Conservation (phyloP, 1,140 invertebrate genomes). For the Neuroterus valhalla region DNA sequence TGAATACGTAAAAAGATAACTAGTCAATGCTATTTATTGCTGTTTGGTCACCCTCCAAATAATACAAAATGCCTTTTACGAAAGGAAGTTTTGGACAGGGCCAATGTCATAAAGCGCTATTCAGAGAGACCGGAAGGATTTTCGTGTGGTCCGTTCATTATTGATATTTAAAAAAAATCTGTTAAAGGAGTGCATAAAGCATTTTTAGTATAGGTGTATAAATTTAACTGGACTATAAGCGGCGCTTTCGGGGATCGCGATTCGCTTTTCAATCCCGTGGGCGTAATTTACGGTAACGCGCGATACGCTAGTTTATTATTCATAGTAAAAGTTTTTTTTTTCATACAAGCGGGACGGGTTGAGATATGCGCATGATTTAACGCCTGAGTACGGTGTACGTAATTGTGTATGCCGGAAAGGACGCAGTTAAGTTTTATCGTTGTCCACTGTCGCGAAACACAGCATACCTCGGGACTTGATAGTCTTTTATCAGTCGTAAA, state of each 20-base stretch:
- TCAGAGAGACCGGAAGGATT: too few relatives aligned
- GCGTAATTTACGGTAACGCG: conserved; percentile 39
- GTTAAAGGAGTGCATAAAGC: conserved; percentile 5
- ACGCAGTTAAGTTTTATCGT: conserved; percentile 31
- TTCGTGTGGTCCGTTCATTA: not conserved
- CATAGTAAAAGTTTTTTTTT: conserved; percentile 27
- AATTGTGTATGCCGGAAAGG: conserved; percentile 29
- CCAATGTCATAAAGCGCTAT: not conserved
- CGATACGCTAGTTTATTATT: conserved; percentile 30
- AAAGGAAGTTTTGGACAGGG: too few relatives aligned
- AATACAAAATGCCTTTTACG: too few relatives aligned
- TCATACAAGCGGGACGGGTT: not conserved
- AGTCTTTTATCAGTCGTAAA: conserved; percentile 21
- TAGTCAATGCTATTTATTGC: too few relatives aligned
- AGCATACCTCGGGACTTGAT: conserved; percentile 18
- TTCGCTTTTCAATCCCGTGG: conserved; percentile 16
- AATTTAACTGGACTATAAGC: conserved; percentile 22
- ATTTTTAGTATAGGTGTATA: conserved; percentile 12
- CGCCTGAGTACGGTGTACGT: conserved; percentile 11
- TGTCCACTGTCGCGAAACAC: conserved; percentile 19
- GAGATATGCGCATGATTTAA: conserved; percentile 40
- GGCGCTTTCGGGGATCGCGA: conserved; percentile 4
- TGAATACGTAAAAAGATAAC: too few relatives aligned
- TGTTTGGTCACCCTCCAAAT: too few relatives aligned
- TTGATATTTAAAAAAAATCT: conserved; percentile 3